A percentile compares a stretch with the other conserved stretches of the same genome.
phyloP scores from a whole-genome alignment of 2,888 invertebrate genomes.

The Hyalella azteca region DNA sequence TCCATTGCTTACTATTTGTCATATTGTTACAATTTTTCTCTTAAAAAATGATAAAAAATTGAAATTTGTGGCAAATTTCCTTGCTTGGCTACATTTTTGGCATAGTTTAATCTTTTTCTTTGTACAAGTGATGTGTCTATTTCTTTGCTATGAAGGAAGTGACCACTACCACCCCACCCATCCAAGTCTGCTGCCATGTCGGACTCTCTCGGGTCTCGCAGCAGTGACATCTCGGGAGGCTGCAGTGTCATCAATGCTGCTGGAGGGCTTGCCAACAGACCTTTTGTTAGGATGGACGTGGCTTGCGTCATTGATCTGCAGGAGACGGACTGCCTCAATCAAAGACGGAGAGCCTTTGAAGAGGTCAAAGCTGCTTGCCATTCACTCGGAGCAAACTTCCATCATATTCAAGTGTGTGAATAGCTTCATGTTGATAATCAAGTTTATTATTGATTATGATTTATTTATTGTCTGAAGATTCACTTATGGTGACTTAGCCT shows the following conservation, averaged over 20 bases:
- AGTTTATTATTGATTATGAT: too few species aligned
- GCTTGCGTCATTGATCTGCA: slow-evolving; percentile 84
- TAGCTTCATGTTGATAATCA: neutral
- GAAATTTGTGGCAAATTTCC: too few species aligned
- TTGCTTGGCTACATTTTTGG: neutral
- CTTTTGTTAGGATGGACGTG: slow-evolving; percentile 67
- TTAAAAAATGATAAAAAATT: too few species aligned
- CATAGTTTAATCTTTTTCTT: neutral
- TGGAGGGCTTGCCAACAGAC: neutral
- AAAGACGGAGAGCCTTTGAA: slow-evolving; percentile 81
- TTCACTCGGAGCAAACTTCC: slow-evolving; percentile 78
- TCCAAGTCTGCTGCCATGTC: neutral
- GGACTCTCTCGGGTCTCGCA: slow-evolving; percentile 24
- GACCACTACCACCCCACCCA: neutral
- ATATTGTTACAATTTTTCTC: neutral
- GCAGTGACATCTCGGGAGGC: slow-evolving; percentile 32
- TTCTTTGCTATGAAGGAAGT: neutral
- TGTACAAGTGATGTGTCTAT: too few species aligned
- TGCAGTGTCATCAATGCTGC: slow-evolving; percentile 26
- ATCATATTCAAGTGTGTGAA: slow-evolving; percentile 78
- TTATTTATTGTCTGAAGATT: too few species aligned
- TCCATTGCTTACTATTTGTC: neutral
- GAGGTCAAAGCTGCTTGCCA: slow-evolving; percentile 82
- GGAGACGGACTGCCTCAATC: slow-evolving; percentile 74
- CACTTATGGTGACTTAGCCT: too few species aligned